Evolutionary conservation across 2,888 invertebrate species (phyloP).

Genomic region (Leptodirus hochenwartii): DNA sequence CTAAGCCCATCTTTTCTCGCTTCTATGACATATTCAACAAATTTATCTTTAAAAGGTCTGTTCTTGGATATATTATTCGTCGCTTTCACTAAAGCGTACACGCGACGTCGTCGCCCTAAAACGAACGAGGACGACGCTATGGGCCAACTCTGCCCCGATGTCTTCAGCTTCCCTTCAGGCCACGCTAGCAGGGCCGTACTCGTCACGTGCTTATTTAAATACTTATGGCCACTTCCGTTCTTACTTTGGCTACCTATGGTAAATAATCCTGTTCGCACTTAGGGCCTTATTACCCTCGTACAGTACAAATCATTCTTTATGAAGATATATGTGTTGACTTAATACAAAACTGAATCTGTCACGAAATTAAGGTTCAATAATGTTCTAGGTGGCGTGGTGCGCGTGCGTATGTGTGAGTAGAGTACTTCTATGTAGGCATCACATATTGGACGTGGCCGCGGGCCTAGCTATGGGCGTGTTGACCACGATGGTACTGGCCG

Average conservation of each 20-base stretch:
- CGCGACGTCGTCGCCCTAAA: slow-evolving; percentile 58
- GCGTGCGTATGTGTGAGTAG: slow-evolving; percentile 58
- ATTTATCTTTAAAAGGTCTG: slow-evolving; percentile 58
- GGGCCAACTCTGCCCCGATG: slow-evolving; percentile 59
- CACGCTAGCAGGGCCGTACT: slow-evolving; percentile 75
- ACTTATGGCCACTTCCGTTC: slow-evolving; percentile 38
- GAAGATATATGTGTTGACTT: no score
- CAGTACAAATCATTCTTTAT: no score
- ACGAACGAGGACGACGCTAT: slow-evolving; percentile 43
- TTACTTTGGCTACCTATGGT: no score
- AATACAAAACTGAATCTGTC: no score
- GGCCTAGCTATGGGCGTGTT: slow-evolving; percentile 57
- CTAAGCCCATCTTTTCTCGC: slow-evolving; percentile 2
- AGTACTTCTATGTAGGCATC: slow-evolving; percentile 69
- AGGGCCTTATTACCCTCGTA: no score
- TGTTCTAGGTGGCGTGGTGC: slow-evolving; percentile 57
- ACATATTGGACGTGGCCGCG: slow-evolving; percentile 63
- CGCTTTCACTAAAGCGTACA: slow-evolving; percentile 53
- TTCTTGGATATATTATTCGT: slow-evolving; percentile 63
- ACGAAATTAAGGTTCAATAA: no score
- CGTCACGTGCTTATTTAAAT: slow-evolving; percentile 51
- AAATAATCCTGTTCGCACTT: no score
- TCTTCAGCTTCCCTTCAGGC: slow-evolving; percentile 88
- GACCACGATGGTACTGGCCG: slow-evolving; percentile 42
- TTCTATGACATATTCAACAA: slow-evolving; percentile 5